Evolutionary conservation across 2,888 invertebrate genomes (phyloP).

Genomic region (Amiota communis): DNA sequence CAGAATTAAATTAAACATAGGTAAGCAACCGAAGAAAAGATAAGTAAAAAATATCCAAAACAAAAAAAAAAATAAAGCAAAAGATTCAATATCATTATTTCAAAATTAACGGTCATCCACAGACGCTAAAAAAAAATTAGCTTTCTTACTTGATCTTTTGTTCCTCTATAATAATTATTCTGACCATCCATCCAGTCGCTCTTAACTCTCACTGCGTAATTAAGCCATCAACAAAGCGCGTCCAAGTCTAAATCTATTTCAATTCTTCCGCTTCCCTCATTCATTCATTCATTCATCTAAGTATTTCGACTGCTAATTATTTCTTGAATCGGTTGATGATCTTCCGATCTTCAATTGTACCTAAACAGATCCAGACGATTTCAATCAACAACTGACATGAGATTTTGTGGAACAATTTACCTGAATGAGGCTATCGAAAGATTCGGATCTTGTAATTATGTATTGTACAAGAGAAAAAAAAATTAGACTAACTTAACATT

Average conservation of each 20-base stretch:
- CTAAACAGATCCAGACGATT: too few relatives aligned
- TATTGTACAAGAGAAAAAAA: background rate
- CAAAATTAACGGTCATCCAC: conserved; percentile 47
- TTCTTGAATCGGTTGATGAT: background rate
- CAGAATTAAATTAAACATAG: background rate
- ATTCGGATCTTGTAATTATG: background rate
- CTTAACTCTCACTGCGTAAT: background rate
- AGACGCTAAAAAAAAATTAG: conserved; percentile 37
- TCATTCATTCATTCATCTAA: background rate
- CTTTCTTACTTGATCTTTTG: background rate
- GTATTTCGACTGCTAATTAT: conserved; percentile 3
- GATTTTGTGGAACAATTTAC: background rate
- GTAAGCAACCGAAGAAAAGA: too few relatives aligned
- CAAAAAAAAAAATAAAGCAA: background rate
- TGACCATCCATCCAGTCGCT: conserved; percentile 19
- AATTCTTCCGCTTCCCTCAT: background rate
- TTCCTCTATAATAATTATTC: background rate
- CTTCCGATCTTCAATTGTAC: too few relatives aligned
- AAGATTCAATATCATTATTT: conserved; percentile 24
- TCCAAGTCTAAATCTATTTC: background rate
- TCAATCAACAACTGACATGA: background rate
- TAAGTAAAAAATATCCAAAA: background rate
- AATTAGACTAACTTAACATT: background rate
- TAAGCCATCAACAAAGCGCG: conserved; percentile 1
- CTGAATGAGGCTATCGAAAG: background rate